These are phyloP conservation scores for Elmis aenea DNA, from an alignment of 2,888 invertebrate species.

Conservation along the genomic window DNA sequence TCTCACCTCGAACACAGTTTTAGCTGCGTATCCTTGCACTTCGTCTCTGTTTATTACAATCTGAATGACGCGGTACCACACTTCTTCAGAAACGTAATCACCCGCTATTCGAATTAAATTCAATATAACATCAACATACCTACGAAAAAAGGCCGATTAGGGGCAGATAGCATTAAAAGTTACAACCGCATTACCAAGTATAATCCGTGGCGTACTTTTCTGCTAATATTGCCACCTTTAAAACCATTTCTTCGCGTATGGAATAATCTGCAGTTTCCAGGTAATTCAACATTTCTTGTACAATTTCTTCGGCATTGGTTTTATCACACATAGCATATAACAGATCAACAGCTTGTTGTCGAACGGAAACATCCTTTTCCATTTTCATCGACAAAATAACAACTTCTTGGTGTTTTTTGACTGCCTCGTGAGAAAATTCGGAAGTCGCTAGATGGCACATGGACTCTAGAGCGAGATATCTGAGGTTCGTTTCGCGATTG, in stretches of 20 bases:
- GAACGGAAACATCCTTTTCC: constrained; percentile 96
- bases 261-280: constrained; percentile 99
- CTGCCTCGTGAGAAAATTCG: constrained; percentile 99
- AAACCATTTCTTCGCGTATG: constrained; percentile 99
- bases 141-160: constrained; percentile 28
- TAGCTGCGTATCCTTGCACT: constrained; percentile 99
- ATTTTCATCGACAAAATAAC: constrained; percentile 99
- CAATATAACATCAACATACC: constrained; percentile 90
- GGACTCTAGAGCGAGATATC: constrained; percentile 96
- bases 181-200: constrained; percentile 77
- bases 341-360: constrained; percentile 96
- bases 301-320: constrained; percentile 98
- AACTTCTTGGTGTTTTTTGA: constrained; percentile 99
- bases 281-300: constrained; percentile 98
- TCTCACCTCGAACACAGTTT: constrained; percentile 94
- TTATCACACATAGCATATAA: constrained; percentile 99
- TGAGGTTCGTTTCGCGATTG: constrained; percentile 94
- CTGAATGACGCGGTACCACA: constrained; percentile 99
- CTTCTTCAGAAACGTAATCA: constrained; percentile 99
- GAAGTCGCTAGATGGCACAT: constrained; percentile 99
- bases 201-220: constrained; percentile 99
- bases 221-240: constrained; percentile 97
- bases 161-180: constrained; percentile 1
- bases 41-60: constrained; percentile 99
- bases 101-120: constrained; percentile 99